Base-by-base conservation (phyloP, 2,888 invertebrate genomes). In the Ochropleura plecta region DNA sequence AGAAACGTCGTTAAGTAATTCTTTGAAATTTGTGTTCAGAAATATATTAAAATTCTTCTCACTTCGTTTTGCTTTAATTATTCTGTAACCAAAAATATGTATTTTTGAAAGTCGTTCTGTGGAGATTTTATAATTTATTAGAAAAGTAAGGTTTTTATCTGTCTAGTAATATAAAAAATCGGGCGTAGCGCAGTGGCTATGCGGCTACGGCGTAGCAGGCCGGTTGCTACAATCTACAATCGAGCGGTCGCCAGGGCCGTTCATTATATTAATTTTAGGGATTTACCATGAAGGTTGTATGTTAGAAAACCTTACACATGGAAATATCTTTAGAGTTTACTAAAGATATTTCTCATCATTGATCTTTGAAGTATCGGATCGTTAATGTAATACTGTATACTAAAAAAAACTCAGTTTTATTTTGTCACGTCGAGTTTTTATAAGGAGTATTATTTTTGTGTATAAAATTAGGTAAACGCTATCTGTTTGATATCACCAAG, bases 151-250 rank as follows among this genome's bases (percentile, higher is more conserved):
- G 4, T 4, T 16, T 59, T 0, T 40, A 59, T 59, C 16, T 8
- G 16, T 8, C 1, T 16, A 8, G 40, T 40, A 40, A 30, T 16
- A 57, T 7, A 30, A 16, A 9, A 20, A 18, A 6, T 18, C 30
- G 3, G 16, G 65, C 46, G 71, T 49, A 30, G 30, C 59, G 6
- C 4, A 3, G 20, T 53, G 40, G 10, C 62, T 55, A 62, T 46
- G 75, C 14, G 53, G 10, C 62, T 74, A 74, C 76, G 63, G 16
- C 63, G 76, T 63, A 63, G 55, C 48, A 14, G n/a, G 3, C 7
- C 0, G 14, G 16, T 20, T 42, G 75, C 73, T 75, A 75, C 48
- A 46, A 46, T 20, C 73, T 75, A 75, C 48, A 46, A 46, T 20
- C 10, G 14, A 0, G 5, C 75, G 10, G 46, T 18, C 40, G 46